These are phyloP conservation scores for Melanerpes formicivorus DNA, from an alignment of 2,113 vertebrate genomes.

Conservation along the genomic window DNA sequence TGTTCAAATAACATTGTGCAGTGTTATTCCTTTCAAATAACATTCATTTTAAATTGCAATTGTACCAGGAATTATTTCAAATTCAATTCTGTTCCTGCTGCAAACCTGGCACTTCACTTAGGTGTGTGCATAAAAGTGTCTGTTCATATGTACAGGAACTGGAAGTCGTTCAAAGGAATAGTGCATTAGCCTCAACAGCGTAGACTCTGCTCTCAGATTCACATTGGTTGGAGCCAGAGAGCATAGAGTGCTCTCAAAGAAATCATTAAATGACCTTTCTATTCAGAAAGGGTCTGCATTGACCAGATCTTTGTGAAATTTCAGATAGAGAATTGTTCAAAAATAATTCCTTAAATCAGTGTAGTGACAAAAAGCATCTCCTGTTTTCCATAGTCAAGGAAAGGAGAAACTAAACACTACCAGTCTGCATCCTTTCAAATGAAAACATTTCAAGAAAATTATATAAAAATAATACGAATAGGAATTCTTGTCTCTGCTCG, in stretches of 20 bases:
- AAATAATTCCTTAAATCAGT: not conserved
- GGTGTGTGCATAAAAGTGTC: not conserved
- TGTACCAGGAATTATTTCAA: slow-evolving; percentile 31
- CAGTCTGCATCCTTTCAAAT: not conserved
- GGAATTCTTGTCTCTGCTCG: not conserved
- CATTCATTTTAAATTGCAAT: not conserved
- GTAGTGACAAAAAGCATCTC: not conserved
- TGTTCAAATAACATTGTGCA: slow-evolving; percentile 35
- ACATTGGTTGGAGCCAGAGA: not conserved
- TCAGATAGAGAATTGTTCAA: not conserved
- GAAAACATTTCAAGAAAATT: not conserved
- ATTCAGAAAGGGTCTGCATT: not conserved
- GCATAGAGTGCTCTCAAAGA: not conserved
- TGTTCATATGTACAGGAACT: not conserved
- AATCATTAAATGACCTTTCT: not conserved
- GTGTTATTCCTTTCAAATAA: slow-evolving; percentile 14
- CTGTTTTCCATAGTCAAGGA: not conserved
- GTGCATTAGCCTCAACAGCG: not conserved
- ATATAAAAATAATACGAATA: not conserved
- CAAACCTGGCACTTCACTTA: not conserved
- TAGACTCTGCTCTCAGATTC: not conserved
- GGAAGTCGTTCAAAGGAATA: not conserved
- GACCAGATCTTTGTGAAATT: not conserved
- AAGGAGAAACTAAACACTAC: not conserved
- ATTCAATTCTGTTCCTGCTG: not conserved